Evolutionary conservation across 2,113 vertebrate species (phyloP), one percentile per base, ranked within the genome.

Genomic region (Athene noctua): DNA sequence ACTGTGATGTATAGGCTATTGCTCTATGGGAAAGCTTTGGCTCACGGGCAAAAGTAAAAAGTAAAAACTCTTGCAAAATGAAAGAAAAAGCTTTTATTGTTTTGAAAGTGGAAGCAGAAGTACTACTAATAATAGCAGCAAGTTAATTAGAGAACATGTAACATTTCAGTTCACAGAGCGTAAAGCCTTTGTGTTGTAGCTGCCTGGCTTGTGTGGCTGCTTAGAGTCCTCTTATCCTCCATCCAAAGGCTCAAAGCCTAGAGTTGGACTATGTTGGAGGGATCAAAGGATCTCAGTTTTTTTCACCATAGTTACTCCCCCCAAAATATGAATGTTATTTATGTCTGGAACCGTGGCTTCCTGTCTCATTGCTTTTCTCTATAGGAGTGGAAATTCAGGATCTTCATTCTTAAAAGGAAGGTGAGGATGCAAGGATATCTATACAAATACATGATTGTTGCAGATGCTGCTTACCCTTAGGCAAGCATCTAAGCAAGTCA

Each of bases 131-230:
- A 86, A 58, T 86, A 91, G 77, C 80, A 84, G 25, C 3, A 12
- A 91, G 80, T 92, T 94, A 92, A 95, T 95, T 86, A 84, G 70
- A 92, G 67, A 96, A 86, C 49, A 47, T 81, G 57, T 65, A 81
- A 32, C 58, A 36, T 79, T 78, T 82, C 20, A 25, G 29, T 90
- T 93, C 71, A 70, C 36, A 79, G 75, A 81, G 52, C 30, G 91
- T 82, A 54, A 82, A 83, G 38, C 38, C 47, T 80, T 88, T 78
- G 59, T 78, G 36, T 47, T 15, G 27, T 86, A 67, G 77, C 82
- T 94, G 71, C 13, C 79, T 80, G 67, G 36, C 54, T 90, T 71
- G 44, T 4, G 1, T 32, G 44, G 34, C 74, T 72, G 58, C 71
- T 61, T 38, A 49, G 63, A 70, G 52, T 65, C 36, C 20, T 80